Evolutionary conservation across 2,888 invertebrate species (phyloP).

Genomic region (Conus canariensis): DNA sequence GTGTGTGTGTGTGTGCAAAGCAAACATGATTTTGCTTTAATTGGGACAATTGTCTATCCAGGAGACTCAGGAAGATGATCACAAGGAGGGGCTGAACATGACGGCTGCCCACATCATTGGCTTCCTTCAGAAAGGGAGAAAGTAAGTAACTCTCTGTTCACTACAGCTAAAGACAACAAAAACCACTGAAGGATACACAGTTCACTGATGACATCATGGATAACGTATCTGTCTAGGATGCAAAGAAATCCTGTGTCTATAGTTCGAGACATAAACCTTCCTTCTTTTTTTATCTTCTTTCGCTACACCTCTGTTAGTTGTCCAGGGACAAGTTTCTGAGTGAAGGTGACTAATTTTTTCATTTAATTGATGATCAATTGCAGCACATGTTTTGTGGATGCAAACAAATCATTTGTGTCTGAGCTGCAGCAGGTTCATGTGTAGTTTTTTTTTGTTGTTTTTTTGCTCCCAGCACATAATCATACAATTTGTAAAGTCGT

Average conservation of each 20-base stretch:
- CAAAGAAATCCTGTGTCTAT: too few relatives aligned
- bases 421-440: too few relatives aligned
- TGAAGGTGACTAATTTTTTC: not conserved
- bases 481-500: too few relatives aligned
- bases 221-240: not conserved
- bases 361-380: too few relatives aligned
- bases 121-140: constrained; percentile 67
- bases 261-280: too few relatives aligned
- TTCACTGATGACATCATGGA: not conserved
- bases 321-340: not conserved
- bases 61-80: constrained; percentile 73
- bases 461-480: too few relatives aligned
- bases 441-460: too few relatives aligned
- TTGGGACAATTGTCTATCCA: constrained; percentile 38
- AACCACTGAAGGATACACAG: not conserved
- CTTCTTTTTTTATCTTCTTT: too few relatives aligned
- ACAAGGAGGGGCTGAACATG: constrained; percentile 70
- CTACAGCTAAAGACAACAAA: not conserved
- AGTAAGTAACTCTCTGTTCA: constrained; percentile 58
- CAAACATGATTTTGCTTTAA: too few relatives aligned
- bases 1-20: not conserved
- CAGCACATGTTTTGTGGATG: too few relatives aligned
- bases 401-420: too few relatives aligned
- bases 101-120: constrained; percentile 70
- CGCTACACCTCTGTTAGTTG: too few relatives aligned